Conservation (phyloP, 2,797 vertebrate genomes). For the Diceros bicornis region DNA sequence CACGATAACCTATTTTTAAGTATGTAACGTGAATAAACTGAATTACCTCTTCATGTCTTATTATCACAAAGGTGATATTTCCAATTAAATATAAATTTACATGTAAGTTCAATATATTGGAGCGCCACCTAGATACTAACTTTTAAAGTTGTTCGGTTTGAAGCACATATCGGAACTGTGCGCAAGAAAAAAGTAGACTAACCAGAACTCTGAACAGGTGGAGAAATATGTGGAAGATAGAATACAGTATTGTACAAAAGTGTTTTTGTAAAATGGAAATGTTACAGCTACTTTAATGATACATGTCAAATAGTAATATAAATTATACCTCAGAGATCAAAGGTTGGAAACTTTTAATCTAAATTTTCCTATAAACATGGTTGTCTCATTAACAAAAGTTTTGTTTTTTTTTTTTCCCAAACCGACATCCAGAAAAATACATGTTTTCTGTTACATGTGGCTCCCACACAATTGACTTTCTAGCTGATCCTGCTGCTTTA, state of each 20-base stretch:
- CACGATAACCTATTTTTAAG: neutral
- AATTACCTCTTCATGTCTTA: slow-evolving; percentile 48
- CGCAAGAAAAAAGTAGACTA: neutral
- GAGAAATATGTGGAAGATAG: neutral
- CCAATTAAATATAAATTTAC: slow-evolving; percentile 40
- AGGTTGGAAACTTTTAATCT: slow-evolving; percentile 9
- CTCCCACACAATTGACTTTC: neutral
- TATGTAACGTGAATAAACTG: slow-evolving; percentile 34
- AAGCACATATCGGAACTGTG: slow-evolving; percentile 17
- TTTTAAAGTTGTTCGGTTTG: slow-evolving; percentile 56
- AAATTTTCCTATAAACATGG: neutral
- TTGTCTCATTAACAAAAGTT: slow-evolving; percentile 8
- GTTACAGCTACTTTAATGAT: neutral
- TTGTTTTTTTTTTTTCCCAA: neutral
- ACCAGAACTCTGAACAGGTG: neutral
- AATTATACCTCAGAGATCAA: neutral
- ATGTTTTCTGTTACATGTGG: neutral
- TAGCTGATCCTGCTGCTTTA: neutral
- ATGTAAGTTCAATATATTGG: neutral
- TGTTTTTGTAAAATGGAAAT: slow-evolving; percentile 33
- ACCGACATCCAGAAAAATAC: neutral
- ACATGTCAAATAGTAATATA: slow-evolving; percentile 35
- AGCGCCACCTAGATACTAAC: neutral
- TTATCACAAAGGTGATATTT: slow-evolving; percentile 52
- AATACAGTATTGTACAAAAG: neutral